Conservation (phyloP, 2,113 vertebrate genomes). For the Oxyruncus cristatus region DNA sequence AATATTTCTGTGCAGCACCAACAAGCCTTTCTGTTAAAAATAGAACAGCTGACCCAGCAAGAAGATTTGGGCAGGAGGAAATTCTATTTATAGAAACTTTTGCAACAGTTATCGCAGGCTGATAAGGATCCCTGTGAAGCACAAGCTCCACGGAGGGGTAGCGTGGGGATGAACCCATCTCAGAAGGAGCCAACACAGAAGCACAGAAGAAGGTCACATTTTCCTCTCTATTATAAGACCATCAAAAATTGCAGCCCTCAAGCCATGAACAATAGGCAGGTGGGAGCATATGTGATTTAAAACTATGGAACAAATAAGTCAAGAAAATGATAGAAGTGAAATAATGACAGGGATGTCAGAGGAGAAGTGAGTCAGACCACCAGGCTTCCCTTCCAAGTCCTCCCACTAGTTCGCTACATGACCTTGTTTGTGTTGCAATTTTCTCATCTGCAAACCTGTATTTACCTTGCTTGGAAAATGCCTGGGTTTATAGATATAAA, state of each 20-base stretch:
- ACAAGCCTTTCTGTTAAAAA: slow-evolving; percentile 62
- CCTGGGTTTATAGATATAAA: not conserved
- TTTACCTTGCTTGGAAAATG: not conserved
- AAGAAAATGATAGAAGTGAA: not conserved
- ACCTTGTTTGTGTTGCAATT: not conserved
- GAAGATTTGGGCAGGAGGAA: slow-evolving; percentile 28
- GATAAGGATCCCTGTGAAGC: not conserved
- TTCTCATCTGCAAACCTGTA: not conserved
- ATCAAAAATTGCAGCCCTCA: not conserved
- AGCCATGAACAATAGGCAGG: not conserved
- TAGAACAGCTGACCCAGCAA: slow-evolving; percentile 57
- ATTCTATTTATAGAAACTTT: slow-evolving; percentile 61
- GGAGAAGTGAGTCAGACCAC: not conserved
- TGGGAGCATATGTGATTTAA: not conserved
- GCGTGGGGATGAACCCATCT: not conserved
- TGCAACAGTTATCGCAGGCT: slow-evolving; percentile 15
- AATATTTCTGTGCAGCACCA: slow-evolving; percentile 49
- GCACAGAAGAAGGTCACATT: not conserved
- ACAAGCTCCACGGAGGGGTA: not conserved
- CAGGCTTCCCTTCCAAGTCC: not conserved
- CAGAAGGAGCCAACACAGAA: not conserved
- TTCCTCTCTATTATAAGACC: not conserved
- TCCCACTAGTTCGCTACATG: not conserved
- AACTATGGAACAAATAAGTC: not conserved
- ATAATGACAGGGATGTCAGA: not conserved